These are phyloP conservation scores for Peromyscus melanophrys DNA, from an alignment of 2,797 vertebrate genomes.

Conservation along the genomic window DNA sequence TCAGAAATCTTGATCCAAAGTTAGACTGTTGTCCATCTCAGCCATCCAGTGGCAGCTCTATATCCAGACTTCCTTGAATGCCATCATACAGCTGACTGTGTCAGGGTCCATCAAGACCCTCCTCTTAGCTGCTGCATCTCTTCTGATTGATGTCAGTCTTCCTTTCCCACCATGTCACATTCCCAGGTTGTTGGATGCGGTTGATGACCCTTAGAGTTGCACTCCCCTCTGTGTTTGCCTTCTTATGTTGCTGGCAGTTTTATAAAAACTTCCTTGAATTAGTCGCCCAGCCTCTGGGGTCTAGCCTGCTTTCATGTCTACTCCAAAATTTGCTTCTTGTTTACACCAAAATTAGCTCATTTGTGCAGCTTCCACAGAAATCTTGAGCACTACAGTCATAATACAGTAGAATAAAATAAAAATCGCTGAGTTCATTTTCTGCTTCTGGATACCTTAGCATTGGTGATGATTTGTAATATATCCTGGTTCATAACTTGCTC, in stretches of 20 bases:
- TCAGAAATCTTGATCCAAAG: background rate
- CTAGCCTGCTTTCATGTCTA: background rate
- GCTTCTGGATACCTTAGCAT: background rate
- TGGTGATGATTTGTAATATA: background rate
- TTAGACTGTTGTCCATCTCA: background rate
- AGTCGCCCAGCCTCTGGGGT: background rate
- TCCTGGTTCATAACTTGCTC: background rate
- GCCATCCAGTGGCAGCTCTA: background rate
- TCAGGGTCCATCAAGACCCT: background rate
- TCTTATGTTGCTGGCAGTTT: background rate
- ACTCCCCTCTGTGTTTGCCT: background rate
- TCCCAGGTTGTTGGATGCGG: background rate
- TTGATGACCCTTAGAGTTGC: background rate
- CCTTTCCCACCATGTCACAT: background rate
- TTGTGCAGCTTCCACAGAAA: background rate
- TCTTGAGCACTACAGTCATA: background rate
- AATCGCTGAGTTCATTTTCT: slow-evolving; percentile 49
- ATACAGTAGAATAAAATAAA: slow-evolving; percentile 40
- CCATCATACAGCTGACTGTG: background rate
- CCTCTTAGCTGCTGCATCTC: background rate
- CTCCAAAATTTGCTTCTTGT: background rate
- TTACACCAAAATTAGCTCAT: background rate
- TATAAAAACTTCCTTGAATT: background rate
- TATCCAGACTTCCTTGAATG: background rate
- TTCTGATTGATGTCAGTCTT: background rate